Base-by-base conservation (phyloP, 2,888 invertebrate species). In the Copidosoma aretas region DNA sequence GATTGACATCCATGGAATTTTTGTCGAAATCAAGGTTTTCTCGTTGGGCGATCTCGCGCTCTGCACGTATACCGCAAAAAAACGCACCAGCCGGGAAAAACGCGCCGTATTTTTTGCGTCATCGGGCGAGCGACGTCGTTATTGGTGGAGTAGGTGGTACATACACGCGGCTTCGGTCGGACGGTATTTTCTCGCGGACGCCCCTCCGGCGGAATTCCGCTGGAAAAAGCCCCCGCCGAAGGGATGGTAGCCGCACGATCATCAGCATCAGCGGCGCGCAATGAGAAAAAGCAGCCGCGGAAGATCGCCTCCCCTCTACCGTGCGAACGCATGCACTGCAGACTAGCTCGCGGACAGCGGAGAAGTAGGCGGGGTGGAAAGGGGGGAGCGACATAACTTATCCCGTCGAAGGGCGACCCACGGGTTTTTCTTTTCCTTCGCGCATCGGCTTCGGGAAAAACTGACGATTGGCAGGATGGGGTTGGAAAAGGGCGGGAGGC, bases 381-480 rank as follows among this genome's bases (percentile, higher is more conserved):
- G 5, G 17, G 46, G 59, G 8, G 43, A n/a, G 62, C 52, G 75
- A 74, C 74, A 75, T 75, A 73, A 76, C 65, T 75, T 72, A 73
- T 73, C 70, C 73, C 72, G 72, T 71, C 68, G 69, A 70, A 72
- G 71, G 73, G 73, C 75, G 76, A 76, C 70, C 76, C 71, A 71
- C 72, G 69, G 59, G 32, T 32, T 32, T 32, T 32, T 32, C 32
- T 32, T 32, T 32, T 32, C 32, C 43, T 46, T 17, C 43, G 56
- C 64, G 61, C 54, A 73, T 72, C 71, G 77, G 75, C 76, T 77
- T 76, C 75, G 74, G 73, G 77, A 75, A 76, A 76, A 79, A 79
- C 74, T 79, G 77, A 81, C 80, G 81, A 82, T 82, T 82, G 82
- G 82, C 80, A 82, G 81, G 74, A 74, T 73, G 73, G 80, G 80